phyloP scores from a whole-genome alignment of 2,113 vertebrate species.

The Zapornia atra region DNA sequence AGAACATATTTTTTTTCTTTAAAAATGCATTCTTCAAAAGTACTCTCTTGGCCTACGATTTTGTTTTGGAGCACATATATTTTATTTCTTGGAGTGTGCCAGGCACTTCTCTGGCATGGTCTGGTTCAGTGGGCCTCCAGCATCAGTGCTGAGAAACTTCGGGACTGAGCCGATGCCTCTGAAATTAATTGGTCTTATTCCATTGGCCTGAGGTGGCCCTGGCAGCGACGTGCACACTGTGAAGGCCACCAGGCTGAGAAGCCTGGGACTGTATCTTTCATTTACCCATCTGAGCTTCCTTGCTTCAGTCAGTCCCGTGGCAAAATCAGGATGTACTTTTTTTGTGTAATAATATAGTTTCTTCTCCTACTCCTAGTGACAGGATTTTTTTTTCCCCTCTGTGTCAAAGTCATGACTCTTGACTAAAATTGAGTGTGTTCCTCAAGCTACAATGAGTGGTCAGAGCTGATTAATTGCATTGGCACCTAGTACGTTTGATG shows the following conservation, averaged over 20 bases:
- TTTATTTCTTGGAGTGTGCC: background rate
- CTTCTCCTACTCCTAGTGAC: background rate
- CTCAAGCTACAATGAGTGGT: constrained; percentile 1
- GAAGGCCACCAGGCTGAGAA: background rate
- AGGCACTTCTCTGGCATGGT: background rate
- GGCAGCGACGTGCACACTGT: background rate
- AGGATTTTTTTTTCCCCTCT: background rate
- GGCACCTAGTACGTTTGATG: background rate
- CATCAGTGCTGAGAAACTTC: background rate
- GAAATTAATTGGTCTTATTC: background rate
- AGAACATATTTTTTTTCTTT: background rate
- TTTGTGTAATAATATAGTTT: background rate
- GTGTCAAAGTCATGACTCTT: background rate
- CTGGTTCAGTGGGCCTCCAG: background rate
- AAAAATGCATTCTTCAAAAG: constrained; percentile 14
- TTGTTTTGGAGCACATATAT: background rate
- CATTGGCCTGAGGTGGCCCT: background rate
- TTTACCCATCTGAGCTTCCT: background rate
- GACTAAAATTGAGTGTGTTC: background rate
- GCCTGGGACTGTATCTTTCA: background rate
- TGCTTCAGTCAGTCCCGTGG: background rate
- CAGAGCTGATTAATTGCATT: constrained; percentile 11
- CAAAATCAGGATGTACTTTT: background rate
- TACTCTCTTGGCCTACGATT: background rate
- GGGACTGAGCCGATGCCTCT: background rate